Conservation (phyloP, 2,888 invertebrate genomes). For the Glyphotaelius pellucidus region DNA sequence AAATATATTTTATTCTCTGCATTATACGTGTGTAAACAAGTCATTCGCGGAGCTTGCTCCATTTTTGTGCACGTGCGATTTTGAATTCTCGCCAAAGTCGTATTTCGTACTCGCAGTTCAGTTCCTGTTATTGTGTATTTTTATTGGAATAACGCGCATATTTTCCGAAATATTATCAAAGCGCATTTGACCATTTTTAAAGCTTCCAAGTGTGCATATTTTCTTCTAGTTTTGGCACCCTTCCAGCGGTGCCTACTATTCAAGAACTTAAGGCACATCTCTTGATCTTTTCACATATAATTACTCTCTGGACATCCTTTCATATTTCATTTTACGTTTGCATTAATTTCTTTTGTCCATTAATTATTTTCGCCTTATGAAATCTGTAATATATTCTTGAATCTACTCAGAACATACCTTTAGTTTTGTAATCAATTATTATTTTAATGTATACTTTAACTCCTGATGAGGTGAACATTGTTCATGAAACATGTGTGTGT, state of each 20-base stretch:
- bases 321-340: neutral
- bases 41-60: neutral
- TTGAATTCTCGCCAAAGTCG: constrained; percentile 21
- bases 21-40: neutral
- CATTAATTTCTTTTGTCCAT: no score
- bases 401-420: neutral
- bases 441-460: no score
- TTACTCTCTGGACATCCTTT: neutral
- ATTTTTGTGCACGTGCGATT: neutral
- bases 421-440: neutral
- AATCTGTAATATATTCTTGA: neutral
- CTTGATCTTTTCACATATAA: neutral
- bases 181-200: constrained; percentile 9
- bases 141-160: constrained; percentile 16
- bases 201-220: constrained; percentile 4
- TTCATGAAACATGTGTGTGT: no score
- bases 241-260: neutral
- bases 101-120: neutral
- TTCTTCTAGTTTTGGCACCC: neutral
- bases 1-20: neutral
- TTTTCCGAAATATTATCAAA: constrained; percentile 6
- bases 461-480: no score
- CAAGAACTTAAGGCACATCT: neutral
- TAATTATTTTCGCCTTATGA: no score
- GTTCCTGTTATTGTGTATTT: neutral